A percentile compares a stretch with the other conserved stretches of the same genome.
phyloP scores from a whole-genome alignment of 1,140 invertebrate genomes.

The Drosophila asahinai region DNA sequence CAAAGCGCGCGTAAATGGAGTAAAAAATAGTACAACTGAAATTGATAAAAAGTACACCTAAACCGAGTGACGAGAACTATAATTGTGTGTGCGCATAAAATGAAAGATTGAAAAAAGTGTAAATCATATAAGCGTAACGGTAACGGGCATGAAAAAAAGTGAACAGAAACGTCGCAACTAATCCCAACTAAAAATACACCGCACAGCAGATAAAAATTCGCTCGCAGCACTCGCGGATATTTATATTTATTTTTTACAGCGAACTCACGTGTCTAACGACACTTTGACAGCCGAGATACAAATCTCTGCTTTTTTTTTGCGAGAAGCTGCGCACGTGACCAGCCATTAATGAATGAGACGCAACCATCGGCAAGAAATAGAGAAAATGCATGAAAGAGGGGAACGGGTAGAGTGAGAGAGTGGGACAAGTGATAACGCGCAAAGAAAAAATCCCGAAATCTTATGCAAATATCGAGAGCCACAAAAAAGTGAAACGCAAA shows the following conservation, averaged over 20 bases:
- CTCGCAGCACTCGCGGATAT: conserved; percentile 16
- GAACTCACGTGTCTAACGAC: conserved; percentile 54
- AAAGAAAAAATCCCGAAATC: conserved; percentile 44
- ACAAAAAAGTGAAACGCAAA: conserved; percentile 58
- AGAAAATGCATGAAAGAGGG: neutral
- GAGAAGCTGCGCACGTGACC: conserved; percentile 68
- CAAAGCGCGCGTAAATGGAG: conserved; percentile 38
- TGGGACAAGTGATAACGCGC: conserved; percentile 37
- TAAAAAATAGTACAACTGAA: conserved; percentile 3
- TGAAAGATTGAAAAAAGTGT: conserved; percentile 24
- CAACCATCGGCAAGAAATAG: conserved; percentile 2
- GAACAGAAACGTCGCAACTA: conserved; percentile 37
- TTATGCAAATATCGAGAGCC: conserved; percentile 43
- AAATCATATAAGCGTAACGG: conserved; percentile 49
- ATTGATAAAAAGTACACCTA: conserved; percentile 19
- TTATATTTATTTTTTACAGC: conserved; percentile 37
- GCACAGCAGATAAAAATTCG: conserved; percentile 43
- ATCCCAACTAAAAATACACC: conserved; percentile 55
- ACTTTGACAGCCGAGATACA: conserved; percentile 35
- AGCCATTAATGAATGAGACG: conserved; percentile 58
- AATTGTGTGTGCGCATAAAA: conserved; percentile 12
- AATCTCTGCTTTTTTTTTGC: conserved; percentile 33
- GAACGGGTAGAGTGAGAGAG: conserved; percentile 14
- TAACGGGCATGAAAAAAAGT: conserved; percentile 24
- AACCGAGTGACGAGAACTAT: neutral